Evolutionary conservation across 1,140 invertebrate species (phyloP), one percentile per base, ranked within the genome.

Genomic region (Oedothorax gibbosus): DNA sequence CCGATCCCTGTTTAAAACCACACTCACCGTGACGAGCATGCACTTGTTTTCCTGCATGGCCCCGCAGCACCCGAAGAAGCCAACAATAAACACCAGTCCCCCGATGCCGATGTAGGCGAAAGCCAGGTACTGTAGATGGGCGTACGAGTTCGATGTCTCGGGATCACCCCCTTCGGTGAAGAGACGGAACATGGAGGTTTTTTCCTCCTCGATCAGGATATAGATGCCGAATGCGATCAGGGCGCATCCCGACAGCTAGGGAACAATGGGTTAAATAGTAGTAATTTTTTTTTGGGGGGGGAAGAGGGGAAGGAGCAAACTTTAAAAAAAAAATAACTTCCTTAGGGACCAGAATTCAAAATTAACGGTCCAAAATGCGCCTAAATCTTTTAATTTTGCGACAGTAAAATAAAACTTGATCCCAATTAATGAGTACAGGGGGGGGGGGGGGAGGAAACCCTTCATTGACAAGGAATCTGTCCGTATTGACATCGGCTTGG

Each of bases 21-120:
- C n/a, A 90, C 91, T 92, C 89, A 92, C 92, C 65, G 89, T 89
- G 11, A 89, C 89, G 8, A 92, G 87, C 87, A 92, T 89, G 76
- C 91, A 92, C 87, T 91, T 91, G 86, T 88, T 91, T 64, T 91
- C 91, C 75, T 90, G 89, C 7, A 92, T 83, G 15, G 91, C 90
- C 7, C 91, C 91, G 21, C 91, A 91, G 85, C 92, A 92, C 8
- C 92, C 92, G 81, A 91, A 91, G 87, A 92, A 90, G 50, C 91
- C 91, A 9, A 92, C 90, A n/a, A 89, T 88, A 12, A 92, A 87
- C n/a, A 92, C 89, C 21, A 90, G 87, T n/a, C 89, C 87, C 35
- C 92, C 92, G 20, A 92, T 88, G 14, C 89, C 91, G 20, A 92
- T 88, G 54, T 92, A 86, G 73, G 88, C 89, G 79, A 91, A 92